Conservation (phyloP, 1,140 invertebrate species). For the Asobara japonica region DNA sequence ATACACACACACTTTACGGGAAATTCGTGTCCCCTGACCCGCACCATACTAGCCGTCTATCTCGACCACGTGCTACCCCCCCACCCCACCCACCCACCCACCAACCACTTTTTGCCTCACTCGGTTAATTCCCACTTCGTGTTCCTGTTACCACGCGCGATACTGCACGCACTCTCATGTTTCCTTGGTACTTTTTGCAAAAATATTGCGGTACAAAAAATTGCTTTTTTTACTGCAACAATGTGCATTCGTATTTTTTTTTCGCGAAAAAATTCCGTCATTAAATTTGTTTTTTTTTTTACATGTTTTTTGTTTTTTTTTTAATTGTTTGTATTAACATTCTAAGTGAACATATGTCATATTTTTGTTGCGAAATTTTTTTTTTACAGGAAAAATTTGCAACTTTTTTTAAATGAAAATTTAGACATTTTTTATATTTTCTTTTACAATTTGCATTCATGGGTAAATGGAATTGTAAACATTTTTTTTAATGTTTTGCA, state of each 20-base stretch:
- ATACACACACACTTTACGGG: too few relatives aligned
- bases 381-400: too few relatives aligned
- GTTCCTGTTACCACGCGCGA: slow-evolving; percentile 15
- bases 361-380: too few relatives aligned
- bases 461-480: too few relatives aligned
- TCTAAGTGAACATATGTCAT: too few relatives aligned
- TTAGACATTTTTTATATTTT: too few relatives aligned
- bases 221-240: neutral
- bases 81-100: slow-evolving; percentile 8
- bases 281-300: neutral
- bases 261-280: neutral
- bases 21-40: slow-evolving; percentile 12
- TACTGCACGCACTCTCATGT: slow-evolving; percentile 16
- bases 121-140: neutral
- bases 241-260: neutral
- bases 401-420: too few relatives aligned
- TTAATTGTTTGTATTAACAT: too few relatives aligned
- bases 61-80: slow-evolving; percentile 34
- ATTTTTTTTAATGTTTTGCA: too few relatives aligned
- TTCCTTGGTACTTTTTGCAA: slow-evolving; percentile 13
- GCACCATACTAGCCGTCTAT: neutral
- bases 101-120: neutral
- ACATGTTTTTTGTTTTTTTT: too few relatives aligned
- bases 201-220: neutral
- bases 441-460: too few relatives aligned